Conservation (phyloP, 2,797 vertebrate genomes). For the Coracias cyanogaster region DNA sequence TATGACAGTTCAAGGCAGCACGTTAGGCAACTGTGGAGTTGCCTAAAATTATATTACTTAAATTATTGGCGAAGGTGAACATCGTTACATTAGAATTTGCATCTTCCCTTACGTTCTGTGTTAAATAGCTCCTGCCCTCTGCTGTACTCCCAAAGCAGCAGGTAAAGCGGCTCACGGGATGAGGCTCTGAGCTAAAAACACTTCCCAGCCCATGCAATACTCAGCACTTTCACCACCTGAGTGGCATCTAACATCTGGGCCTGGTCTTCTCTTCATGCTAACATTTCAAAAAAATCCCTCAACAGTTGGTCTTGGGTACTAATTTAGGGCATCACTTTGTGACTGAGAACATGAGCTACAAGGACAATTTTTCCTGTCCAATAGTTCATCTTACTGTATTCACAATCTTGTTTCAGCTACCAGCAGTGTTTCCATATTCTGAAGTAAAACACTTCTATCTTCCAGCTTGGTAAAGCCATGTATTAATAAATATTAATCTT, state of each 20-base stretch:
- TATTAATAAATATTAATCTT: background rate
- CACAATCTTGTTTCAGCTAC: background rate
- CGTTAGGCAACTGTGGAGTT: background rate
- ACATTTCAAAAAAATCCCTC: background rate
- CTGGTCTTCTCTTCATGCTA: background rate
- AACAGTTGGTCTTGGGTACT: background rate
- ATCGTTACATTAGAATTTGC: background rate
- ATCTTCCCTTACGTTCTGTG: background rate
- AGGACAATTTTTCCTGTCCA: background rate
- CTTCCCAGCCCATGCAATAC: background rate
- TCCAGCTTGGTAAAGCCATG: background rate
- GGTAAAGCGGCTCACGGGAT: accelerated
- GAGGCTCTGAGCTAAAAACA: background rate
- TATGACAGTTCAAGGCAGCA: background rate
- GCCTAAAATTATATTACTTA: background rate
- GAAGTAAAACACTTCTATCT: background rate
- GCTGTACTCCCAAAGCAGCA: accelerated
- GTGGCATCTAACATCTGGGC: background rate
- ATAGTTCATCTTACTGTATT: background rate
- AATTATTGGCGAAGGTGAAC: background rate
- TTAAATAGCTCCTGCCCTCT: background rate
- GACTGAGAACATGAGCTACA: background rate
- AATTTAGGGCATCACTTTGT: background rate
- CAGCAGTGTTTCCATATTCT: no score
- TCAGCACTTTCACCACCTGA: background rate